A percentile compares a stretch with the other conserved stretches of the same genome.
These are phyloP conservation scores for Adelosebastes latens DNA, from an alignment of 2,797 vertebrate genomes.

Conservation along the genomic window DNA sequence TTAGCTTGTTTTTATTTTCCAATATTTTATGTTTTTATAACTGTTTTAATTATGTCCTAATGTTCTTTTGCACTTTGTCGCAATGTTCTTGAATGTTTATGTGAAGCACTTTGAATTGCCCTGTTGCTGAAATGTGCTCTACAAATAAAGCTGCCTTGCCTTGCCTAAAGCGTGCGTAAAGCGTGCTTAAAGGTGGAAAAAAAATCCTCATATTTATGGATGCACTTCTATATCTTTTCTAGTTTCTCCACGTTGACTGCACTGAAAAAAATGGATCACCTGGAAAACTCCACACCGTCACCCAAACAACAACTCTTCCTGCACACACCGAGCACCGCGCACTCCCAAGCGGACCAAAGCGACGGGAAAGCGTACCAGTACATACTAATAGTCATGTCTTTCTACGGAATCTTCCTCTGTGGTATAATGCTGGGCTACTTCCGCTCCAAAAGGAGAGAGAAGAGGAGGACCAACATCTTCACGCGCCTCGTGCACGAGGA, in stretches of 20 bases:
- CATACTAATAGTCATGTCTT: constrained; percentile 92
- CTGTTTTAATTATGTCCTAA: too few relatives aligned
- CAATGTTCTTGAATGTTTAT: too few relatives aligned
- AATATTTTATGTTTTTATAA: too few relatives aligned
- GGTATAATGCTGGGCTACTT: constrained; percentile 94
- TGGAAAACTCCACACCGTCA: constrained; percentile 84
- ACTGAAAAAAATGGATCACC: constrained; percentile 82
- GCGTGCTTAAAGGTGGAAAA: background rate
- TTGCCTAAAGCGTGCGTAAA: constrained; percentile 25
- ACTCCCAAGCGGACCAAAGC: constrained; percentile 45
- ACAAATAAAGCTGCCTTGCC: too few relatives aligned
- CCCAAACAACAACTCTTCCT: constrained; percentile 36
- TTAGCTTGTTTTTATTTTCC: too few relatives aligned
- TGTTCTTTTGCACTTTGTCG: too few relatives aligned
- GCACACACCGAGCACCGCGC: background rate
- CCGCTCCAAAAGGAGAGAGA: constrained; percentile 92
- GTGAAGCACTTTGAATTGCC: too few relatives aligned
- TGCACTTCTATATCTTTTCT: background rate
- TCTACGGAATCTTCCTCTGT: constrained; percentile 93
- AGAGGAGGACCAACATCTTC: constrained; percentile 87
- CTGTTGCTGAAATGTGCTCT: too few relatives aligned
- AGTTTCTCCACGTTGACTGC: constrained; percentile 30
- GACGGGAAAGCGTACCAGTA: constrained; percentile 90
- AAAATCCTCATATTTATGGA: background rate
- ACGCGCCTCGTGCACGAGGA: constrained; percentile 90